Base-by-base conservation (phyloP, 2,113 vertebrate species). In the Vidua chalybeata region DNA sequence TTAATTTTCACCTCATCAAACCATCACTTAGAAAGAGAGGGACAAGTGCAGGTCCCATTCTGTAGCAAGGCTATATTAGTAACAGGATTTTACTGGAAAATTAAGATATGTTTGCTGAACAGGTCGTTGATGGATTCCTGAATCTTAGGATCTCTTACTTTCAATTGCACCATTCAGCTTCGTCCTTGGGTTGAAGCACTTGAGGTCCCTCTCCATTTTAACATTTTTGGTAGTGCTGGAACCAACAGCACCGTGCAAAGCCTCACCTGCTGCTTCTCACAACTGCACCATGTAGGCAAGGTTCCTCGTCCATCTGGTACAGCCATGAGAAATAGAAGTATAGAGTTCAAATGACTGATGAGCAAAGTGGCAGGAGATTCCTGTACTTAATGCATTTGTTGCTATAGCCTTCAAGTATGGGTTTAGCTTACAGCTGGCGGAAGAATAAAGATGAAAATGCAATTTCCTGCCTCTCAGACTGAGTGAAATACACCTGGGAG, bases 381-480 rank as follows among this genome's bases (percentile, higher is more conserved):
- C 88, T 88, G 56, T 56, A 23, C 43, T 81, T 59, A 90, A 81
- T 30, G 64, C 52, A 84, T 86, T 68, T 63, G 27, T 74, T 86
- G 43, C 45, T 91, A 26, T 8, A 90, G 43, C 52, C 49, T 92
- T 86, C 84, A 52, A 85, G 51, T 39, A 58, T 5, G 24, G 74
- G 14, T 77, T 89, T 85, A 94, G 31, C 75, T 92, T 83, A 73
- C 67, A 94, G 71, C 39, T 91, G 73, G 72, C 2, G 0, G 72
- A 62, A 83, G 63, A 93, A 92, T 52, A 82, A 88, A 84, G 78
- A 95, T 20, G 56, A 95, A 95, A 96, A 94, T 71, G 61, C 66
- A 93, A 85, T 94, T 94, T 93, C 79, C 93, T 94, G 92, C 73
- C 68, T 95, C 84, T 33, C 55, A 91, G 75, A 74, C 74, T 66